Percentiles rank a stretch among this genome's conserved stretches.
Evolutionary conservation across 2,113 vertebrate genomes (phyloP).

Genomic region (Sinosuthora webbiana): DNA sequence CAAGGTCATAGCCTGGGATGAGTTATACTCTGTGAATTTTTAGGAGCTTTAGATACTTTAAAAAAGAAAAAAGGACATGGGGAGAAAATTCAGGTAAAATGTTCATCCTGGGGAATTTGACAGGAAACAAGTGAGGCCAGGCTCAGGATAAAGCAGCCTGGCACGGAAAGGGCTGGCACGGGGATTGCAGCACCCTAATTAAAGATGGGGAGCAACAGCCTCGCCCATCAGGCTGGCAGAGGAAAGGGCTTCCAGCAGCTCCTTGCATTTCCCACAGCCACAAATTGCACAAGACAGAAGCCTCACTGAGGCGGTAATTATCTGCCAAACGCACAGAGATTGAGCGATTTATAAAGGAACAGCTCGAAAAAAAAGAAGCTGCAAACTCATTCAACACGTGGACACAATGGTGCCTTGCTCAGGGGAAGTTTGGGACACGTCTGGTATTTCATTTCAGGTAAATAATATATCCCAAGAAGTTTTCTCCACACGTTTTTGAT

Average conservation of each 20-base stretch:
- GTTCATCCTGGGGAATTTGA: not conserved
- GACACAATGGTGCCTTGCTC: not conserved
- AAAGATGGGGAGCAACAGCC: not conserved
- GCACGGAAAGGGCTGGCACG: not conserved
- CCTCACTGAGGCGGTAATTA: not conserved
- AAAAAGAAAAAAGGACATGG: not conserved
- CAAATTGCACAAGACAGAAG: not conserved
- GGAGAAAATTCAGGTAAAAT: not conserved
- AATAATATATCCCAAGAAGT: not conserved
- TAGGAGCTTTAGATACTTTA: not conserved
- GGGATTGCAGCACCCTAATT: conserved; percentile 8
- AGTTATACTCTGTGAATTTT: not conserved
- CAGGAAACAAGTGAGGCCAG: not conserved
- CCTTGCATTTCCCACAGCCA: not conserved
- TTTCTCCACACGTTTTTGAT: not conserved
- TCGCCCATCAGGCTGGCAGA: conserved; percentile 30
- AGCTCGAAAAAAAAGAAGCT: not conserved
- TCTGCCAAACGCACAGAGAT: not conserved
- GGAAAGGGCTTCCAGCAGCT: not conserved
- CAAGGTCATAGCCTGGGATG: not conserved
- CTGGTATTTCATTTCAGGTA: not conserved
- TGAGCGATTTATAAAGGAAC: not conserved
- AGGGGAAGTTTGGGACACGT: accelerated
- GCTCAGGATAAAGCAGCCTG: not conserved
- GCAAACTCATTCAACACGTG: accelerated